Evolutionary conservation across 2,113 vertebrate genomes (phyloP).

Genomic region (Brachypteracias leptosomus): DNA sequence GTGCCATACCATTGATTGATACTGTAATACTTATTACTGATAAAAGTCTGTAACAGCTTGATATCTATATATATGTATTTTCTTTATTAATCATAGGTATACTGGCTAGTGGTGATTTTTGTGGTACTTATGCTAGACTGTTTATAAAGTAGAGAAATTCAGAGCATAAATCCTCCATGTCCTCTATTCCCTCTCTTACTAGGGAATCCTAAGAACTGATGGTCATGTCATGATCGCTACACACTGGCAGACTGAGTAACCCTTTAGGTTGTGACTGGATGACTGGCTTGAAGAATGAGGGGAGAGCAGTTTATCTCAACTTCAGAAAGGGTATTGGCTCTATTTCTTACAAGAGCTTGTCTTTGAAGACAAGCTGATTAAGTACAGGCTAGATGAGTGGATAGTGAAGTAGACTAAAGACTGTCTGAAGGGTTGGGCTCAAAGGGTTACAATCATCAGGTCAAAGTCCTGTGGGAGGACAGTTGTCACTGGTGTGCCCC

Average conservation of each 20-base stretch:
- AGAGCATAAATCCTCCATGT: background rate
- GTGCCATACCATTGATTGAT: background rate
- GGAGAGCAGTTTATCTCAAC: background rate
- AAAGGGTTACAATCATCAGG: background rate
- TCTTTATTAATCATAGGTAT: background rate
- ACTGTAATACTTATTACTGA: background rate
- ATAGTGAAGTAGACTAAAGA: background rate
- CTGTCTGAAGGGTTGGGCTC: background rate
- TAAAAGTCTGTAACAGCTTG: background rate
- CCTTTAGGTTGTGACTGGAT: background rate
- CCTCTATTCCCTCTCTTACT: background rate
- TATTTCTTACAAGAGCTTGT: background rate
- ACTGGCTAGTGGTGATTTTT: background rate
- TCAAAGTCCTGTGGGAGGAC: background rate
- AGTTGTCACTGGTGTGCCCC: background rate
- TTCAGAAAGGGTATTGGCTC: background rate
- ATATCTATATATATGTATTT: fast-evolving
- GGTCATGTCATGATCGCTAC: background rate
- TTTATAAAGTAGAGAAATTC: background rate
- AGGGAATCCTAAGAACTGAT: background rate
- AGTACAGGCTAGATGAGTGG: background rate
- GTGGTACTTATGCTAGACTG: background rate
- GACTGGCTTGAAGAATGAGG: background rate
- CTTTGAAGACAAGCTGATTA: background rate
- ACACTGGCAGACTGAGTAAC: background rate